These are phyloP conservation scores for Paracanthobrama guichenoti DNA, from an alignment of 2,113 vertebrate genomes.

Conservation along the genomic window DNA sequence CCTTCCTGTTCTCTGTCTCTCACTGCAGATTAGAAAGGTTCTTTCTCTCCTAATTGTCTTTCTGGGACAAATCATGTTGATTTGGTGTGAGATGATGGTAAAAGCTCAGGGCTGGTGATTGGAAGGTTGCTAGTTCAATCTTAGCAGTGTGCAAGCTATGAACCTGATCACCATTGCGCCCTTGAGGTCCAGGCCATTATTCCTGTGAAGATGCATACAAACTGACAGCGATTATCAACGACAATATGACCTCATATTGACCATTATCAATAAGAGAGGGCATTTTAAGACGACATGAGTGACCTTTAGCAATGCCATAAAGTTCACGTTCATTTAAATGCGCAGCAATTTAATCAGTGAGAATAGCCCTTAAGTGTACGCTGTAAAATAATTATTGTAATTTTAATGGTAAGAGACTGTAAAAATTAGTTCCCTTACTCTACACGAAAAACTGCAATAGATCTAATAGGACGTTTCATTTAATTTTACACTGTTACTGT, in stretches of 20 bases:
- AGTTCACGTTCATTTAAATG: background rate
- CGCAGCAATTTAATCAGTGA: background rate
- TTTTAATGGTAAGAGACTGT: background rate
- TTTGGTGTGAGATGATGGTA: background rate
- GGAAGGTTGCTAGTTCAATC: slow-evolving; percentile 10
- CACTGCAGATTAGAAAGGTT: slow-evolving; percentile 11
- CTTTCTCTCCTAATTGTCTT: background rate
- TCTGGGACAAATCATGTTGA: background rate
- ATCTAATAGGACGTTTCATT: background rate
- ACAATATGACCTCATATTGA: background rate
- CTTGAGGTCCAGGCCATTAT: background rate
- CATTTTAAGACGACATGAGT: background rate
- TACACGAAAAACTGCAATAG: background rate
- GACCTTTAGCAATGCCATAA: background rate
- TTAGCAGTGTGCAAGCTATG: background rate
- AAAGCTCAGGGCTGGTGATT: background rate
- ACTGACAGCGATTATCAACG: background rate
- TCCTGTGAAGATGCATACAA: background rate
- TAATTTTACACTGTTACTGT: background rate
- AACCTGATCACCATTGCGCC: background rate
- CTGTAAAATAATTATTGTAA: no score
- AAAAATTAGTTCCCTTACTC: background rate
- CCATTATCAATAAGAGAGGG: no score
- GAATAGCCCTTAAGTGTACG: no score
- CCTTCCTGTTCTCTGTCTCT: background rate